Conservation (phyloP, 2,888 invertebrate species). For the Seira musarum region DNA sequence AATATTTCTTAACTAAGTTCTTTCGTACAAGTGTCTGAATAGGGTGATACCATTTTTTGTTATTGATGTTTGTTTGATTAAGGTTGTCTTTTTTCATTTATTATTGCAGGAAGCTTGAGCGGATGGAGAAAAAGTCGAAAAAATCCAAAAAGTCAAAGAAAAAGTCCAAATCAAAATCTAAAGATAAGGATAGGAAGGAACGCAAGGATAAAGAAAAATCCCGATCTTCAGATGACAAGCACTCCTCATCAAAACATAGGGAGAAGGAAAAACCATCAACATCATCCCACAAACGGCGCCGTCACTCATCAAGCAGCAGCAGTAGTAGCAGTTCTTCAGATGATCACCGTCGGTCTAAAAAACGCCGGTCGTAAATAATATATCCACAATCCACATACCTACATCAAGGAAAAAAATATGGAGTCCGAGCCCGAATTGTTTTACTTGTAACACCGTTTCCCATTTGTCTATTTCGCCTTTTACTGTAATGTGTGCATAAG, state of each 20-base stretch:
- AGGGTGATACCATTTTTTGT: no score
- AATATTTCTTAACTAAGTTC: background rate
- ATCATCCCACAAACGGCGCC: constrained; percentile 24
- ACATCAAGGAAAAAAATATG: no score
- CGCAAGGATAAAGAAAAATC: constrained; percentile 34
- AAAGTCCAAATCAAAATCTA: constrained; percentile 54
- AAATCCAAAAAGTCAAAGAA: constrained; percentile 62
- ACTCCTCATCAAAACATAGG: constrained; percentile 9
- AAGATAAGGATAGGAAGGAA: constrained; percentile 34
- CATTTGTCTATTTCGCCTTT: no score
- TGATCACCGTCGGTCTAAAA: constrained; percentile 34
- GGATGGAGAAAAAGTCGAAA: constrained; percentile 62
- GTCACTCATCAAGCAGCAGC: constrained; percentile 42
- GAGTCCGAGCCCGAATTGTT: no score
- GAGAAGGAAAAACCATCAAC: constrained; percentile 27
- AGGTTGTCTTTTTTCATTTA: constrained; percentile 13
- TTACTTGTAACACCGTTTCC: no score
- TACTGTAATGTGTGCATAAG: no score
- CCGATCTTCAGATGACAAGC: constrained; percentile 5
- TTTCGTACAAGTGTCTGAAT: no score
- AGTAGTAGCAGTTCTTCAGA: constrained; percentile 53
- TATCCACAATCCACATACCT: no score
- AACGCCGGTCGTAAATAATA: constrained; percentile 27
- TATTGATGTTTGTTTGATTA: background rate
- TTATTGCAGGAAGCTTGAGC: constrained; percentile 64